phyloP scores from a whole-genome alignment of 2,888 invertebrate genomes.

The Perizoma affinitatum region DNA sequence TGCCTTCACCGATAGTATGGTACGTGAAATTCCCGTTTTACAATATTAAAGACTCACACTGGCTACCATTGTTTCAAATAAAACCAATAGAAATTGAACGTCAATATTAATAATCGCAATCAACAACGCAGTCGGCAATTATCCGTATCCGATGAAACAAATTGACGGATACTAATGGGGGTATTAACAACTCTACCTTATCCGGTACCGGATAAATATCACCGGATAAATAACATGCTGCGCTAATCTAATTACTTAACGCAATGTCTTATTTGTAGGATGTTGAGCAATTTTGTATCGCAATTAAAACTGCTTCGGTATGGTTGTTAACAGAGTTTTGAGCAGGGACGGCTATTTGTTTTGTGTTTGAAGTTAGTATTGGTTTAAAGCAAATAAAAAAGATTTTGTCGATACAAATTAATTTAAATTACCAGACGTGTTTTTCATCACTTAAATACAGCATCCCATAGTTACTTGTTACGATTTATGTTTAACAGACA shows the following conservation, averaged over 20 bases:
- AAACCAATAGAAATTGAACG: constrained; percentile 27
- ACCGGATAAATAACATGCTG: constrained; percentile 64
- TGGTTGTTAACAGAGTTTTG: constrained; percentile 62
- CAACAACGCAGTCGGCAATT: constrained; percentile 54
- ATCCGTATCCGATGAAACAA: constrained; percentile 53
- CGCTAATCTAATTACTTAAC: constrained; percentile 80
- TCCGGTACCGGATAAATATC: constrained; percentile 30
- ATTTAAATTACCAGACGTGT: too few species aligned
- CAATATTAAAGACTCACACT: too few species aligned
- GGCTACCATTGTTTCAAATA: neutral
- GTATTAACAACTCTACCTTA: constrained; percentile 57
- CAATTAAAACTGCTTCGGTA: constrained; percentile 67
- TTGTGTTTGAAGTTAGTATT: neutral
- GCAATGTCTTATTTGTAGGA: constrained; percentile 77
- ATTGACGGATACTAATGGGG: constrained; percentile 54
- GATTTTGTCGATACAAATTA: too few species aligned
- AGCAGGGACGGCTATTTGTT: constrained; percentile 56
- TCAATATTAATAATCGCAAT: constrained; percentile 37
- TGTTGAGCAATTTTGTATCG: constrained; percentile 53
- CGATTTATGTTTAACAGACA: too few species aligned
- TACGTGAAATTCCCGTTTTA: too few species aligned
- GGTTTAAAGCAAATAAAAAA: too few species aligned
- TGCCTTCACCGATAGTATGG: too few species aligned
- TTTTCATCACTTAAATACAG: too few species aligned
- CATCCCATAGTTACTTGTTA: too few species aligned